Evolutionary conservation across 1,140 invertebrate genomes (phyloP).

Genomic region (Brachionus sp.): DNA sequence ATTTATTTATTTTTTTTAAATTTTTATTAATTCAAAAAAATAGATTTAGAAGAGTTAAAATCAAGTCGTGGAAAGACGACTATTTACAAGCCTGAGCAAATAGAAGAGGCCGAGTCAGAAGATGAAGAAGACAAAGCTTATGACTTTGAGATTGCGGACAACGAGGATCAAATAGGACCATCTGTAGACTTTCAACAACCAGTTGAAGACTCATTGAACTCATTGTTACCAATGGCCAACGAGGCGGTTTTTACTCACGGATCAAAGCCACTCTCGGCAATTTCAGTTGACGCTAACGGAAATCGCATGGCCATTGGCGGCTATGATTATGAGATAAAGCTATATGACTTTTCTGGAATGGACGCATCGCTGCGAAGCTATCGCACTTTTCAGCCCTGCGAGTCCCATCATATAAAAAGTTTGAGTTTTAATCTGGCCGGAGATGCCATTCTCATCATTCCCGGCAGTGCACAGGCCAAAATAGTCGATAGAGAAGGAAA

Average conservation of each 20-base stretch:
- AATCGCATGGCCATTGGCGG: conserved; percentile 81
- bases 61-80: background rate
- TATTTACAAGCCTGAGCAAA: background rate
- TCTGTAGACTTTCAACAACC: conserved; percentile 27
- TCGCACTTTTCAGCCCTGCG: conserved; percentile 83
- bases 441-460: conserved; percentile 85
- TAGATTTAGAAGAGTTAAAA: conserved; percentile 21
- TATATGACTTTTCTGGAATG: conserved; percentile 99
- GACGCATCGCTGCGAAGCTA: conserved; percentile 83
- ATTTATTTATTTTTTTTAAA: background rate
- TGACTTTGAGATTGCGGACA: background rate
- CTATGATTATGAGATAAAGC: conserved; percentile 87
- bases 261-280: conserved; percentile 65
- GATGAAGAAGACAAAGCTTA: background rate
- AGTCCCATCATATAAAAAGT: conserved; percentile 83
- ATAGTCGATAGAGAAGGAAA: conserved; percentile 92
- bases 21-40: background rate
- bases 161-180: background rate
- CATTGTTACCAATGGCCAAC: conserved; percentile 5
- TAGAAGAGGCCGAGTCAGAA: background rate
- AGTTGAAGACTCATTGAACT: background rate
- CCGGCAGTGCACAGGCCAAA: conserved; percentile 81
- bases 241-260: conserved; percentile 28
- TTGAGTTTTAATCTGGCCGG: conserved; percentile 88
- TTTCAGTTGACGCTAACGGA: conserved; percentile 85